Conservation (phyloP, 2,888 invertebrate genomes). For the Synanthedon myopaeformis region DNA sequence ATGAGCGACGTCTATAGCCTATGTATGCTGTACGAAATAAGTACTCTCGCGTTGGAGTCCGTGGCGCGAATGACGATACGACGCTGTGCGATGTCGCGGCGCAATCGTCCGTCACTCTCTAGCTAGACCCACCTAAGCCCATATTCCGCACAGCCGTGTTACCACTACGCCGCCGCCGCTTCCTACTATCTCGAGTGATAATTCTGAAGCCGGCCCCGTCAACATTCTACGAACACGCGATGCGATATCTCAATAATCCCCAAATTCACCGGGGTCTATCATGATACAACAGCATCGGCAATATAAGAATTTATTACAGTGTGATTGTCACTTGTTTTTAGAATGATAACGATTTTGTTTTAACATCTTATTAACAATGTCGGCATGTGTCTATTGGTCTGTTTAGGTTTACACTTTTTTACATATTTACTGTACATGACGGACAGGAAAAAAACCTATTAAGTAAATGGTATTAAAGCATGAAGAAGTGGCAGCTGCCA, state of each 20-base stretch:
- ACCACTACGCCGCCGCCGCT: slow-evolving; percentile 27
- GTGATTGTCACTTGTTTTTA: neutral
- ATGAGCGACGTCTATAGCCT: slow-evolving; percentile 20
- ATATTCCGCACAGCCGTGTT: slow-evolving; percentile 32
- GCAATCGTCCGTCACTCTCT: slow-evolving; percentile 36
- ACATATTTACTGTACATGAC: too few relatives aligned
- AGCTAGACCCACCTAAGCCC: slow-evolving; percentile 41
- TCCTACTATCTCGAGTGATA: slow-evolving; percentile 28
- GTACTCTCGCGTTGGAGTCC: slow-evolving; percentile 46
- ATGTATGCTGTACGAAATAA: slow-evolving; percentile 16
- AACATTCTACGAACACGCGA: neutral
- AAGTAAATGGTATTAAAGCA: too few relatives aligned
- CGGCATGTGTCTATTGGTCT: too few relatives aligned
- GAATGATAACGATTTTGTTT: neutral
- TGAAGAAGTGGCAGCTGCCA: too few relatives aligned
- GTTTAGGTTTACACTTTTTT: too few relatives aligned
- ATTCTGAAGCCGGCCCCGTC: neutral
- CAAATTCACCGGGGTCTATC: slow-evolving; percentile 27
- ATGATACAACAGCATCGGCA: slow-evolving; percentile 15
- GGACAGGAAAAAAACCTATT: too few relatives aligned
- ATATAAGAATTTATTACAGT: neutral
- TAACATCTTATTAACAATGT: neutral
- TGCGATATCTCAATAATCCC: slow-evolving; percentile 16
- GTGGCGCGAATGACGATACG: slow-evolving; percentile 56
- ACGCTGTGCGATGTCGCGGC: slow-evolving; percentile 32